phyloP scores from a whole-genome alignment of 2,888 invertebrate genomes.

The Cremastobaeus sp. region DNA sequence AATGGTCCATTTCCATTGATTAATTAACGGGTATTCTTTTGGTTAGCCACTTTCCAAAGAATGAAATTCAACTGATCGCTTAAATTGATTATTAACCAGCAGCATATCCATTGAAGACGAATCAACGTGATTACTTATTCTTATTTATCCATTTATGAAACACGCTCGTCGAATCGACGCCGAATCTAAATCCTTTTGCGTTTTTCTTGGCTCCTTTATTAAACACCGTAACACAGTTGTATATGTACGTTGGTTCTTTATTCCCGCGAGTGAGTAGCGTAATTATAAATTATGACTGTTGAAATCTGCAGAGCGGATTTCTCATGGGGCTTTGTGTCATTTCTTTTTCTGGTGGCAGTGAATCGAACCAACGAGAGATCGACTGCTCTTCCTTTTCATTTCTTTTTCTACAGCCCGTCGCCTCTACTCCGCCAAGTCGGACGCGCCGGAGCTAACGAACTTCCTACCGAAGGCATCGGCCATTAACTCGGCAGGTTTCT shows the following conservation, averaged over 20 bases:
- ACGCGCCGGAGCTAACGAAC: conserved; percentile 61
- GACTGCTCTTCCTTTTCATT: conserved; percentile 18
- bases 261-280: conserved; percentile 32
- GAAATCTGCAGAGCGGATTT: conserved; percentile 48
- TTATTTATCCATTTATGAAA: no score
- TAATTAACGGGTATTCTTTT: no score
- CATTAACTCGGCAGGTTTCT: conserved; percentile 69
- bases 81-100: no score
- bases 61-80: no score
- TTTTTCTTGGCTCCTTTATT: conserved; percentile 18
- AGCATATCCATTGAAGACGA: no score
- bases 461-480: conserved; percentile 65
- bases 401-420: conserved; percentile 7
- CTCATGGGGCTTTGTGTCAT: conserved; percentile 44
- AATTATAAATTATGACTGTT: conserved; percentile 59
- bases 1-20: no score
- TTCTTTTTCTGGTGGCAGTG: conserved; percentile 39
- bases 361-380: conserved; percentile 25
- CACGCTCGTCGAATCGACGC: no score
- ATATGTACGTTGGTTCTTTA: conserved; percentile 20
- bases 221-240: conserved; percentile 43
- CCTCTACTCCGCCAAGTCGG: conserved; percentile 27
- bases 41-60: no score
- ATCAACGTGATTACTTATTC: no score
- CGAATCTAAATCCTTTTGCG: no score